phyloP scores from a whole-genome alignment of 2,113 vertebrate species.

The Hyperoodon ampullatus region DNA sequence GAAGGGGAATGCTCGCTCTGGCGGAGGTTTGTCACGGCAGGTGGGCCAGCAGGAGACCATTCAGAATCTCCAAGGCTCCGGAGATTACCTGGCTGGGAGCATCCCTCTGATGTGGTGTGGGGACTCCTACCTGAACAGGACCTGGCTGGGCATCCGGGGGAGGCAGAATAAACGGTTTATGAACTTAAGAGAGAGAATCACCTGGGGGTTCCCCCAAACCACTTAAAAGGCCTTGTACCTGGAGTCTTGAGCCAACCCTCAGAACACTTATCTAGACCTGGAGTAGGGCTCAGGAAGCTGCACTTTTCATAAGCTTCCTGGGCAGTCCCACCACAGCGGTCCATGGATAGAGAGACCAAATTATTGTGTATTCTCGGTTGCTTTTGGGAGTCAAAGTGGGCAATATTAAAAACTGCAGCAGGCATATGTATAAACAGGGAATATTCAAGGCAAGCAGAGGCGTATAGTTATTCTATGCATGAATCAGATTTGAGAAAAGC shows the following conservation, averaged over 20 bases:
- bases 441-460: not conserved
- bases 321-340: not conserved
- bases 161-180: not conserved
- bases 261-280: not conserved
- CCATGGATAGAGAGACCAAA: not conserved
- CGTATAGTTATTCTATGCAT: not conserved
- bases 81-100: not conserved
- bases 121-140: not conserved
- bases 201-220: not conserved
- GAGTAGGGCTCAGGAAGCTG: not conserved
- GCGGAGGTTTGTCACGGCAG: not conserved
- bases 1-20: not conserved
- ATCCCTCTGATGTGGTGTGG: not conserved
- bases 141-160: not conserved
- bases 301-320: not conserved
- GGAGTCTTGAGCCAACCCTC: not conserved
- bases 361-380: not conserved
- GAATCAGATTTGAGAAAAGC: not conserved
- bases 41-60: not conserved
- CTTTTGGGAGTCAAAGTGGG: too few species aligned
- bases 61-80: not conserved
- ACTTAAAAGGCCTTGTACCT: not conserved
- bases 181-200: not conserved
- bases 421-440: too few species aligned
- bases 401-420: too few species aligned